A percentile compares a stretch with the other conserved stretches of the same genome.
These are phyloP conservation scores for Acleris sparsana DNA, from an alignment of 2,888 invertebrate genomes.

Conservation along the genomic window DNA sequence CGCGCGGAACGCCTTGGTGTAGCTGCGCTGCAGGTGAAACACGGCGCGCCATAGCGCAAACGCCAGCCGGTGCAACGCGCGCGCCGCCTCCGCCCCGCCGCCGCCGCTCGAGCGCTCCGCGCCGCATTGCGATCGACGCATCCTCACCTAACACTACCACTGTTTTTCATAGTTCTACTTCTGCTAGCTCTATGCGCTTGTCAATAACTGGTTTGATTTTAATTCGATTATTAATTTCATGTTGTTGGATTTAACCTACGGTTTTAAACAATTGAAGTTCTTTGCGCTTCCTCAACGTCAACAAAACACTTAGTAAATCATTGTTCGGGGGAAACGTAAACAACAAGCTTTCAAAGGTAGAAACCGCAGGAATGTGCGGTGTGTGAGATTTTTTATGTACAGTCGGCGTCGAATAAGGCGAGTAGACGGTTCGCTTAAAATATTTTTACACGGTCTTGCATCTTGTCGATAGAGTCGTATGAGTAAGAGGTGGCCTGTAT, in stretches of 20 bases:
- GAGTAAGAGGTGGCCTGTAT: neutral
- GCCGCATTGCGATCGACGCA: constrained; percentile 51
- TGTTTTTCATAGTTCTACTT: constrained; percentile 30
- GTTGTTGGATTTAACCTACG: too few species aligned
- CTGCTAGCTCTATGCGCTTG: constrained; percentile 6
- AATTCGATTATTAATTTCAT: neutral
- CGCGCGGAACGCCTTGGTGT: constrained; percentile 42
- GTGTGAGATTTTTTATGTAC: constrained; percentile 38
- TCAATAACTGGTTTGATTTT: neutral
- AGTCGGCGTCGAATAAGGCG: too few species aligned
- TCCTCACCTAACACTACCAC: constrained; percentile 48
- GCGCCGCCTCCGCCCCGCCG: constrained; percentile 79
- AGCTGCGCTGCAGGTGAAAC: constrained; percentile 85
- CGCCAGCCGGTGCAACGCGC: constrained; percentile 87
- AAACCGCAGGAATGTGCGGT: constrained; percentile 43
- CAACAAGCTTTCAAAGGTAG: constrained; percentile 48
- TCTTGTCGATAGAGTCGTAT: neutral
- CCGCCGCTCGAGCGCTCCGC: constrained; percentile 48
- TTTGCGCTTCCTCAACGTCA: constrained; percentile 9
- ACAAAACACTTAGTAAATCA: constrained; percentile 13
- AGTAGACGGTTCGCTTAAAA: too few species aligned
- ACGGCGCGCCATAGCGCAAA: constrained; percentile 90
- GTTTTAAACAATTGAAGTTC: constrained; percentile 9
- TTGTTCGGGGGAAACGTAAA: constrained; percentile 43
- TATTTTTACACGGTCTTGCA: too few species aligned